phyloP scores from a whole-genome alignment of 92 coral and sea anemone species.

The Epizoanthus scotinus region DNA sequence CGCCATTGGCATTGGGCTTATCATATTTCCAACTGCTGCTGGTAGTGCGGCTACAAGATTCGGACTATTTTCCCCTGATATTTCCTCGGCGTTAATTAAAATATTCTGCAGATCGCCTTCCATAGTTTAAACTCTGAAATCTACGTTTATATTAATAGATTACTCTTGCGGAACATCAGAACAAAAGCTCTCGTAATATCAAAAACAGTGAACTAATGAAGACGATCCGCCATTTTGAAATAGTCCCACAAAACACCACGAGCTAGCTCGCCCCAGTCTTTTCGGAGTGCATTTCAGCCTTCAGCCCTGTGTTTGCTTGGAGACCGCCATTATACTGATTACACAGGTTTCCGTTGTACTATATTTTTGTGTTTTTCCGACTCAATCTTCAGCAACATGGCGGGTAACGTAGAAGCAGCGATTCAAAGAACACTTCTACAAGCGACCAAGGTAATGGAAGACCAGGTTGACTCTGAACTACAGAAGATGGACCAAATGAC shows the following conservation, averaged over 20 bases:
- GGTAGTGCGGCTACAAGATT: background rate
- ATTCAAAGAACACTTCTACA: constrained; percentile 84
- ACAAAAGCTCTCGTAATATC: no score
- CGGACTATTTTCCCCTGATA: constrained; percentile 6
- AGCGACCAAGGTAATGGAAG: constrained; percentile 89
- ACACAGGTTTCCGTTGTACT: background rate
- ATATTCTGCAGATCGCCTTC: background rate
- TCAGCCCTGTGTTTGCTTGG: constrained; percentile 63
- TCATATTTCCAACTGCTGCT: no score
- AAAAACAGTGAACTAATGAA: no score
- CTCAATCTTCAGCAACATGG: constrained; percentile 23
- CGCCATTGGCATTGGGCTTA: no score
- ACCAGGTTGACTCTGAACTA: constrained; percentile 94
- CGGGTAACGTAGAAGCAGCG: constrained; percentile 65
- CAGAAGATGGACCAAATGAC: constrained; percentile 88
- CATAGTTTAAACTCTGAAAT: background rate
- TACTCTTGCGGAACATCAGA: no score
- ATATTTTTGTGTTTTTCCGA: no score
- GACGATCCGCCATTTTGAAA: constrained; percentile 71
- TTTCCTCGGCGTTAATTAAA: background rate
- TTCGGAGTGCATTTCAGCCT: constrained; percentile 51
- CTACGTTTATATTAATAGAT: no score
- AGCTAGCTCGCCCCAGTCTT: constrained; percentile 49
- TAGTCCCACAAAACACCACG: constrained; percentile 48
- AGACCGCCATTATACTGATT: constrained; percentile 55